phyloP scores from a whole-genome alignment of 2,888 invertebrate genomes.

The Microdon myrmicae region DNA sequence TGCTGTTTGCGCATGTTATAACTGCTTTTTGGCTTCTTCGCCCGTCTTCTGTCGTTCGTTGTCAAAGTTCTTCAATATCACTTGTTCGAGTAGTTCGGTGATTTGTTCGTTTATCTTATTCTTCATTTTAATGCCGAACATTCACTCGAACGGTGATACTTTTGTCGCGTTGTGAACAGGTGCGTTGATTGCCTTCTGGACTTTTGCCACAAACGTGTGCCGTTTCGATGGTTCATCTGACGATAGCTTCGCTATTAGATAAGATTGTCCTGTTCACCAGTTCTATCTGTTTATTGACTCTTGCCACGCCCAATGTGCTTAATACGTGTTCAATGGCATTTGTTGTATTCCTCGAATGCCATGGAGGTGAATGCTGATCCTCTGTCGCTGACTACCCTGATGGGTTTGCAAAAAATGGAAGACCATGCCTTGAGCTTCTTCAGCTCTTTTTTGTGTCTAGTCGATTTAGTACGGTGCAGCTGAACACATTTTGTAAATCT shows the following conservation, averaged over 20 bases:
- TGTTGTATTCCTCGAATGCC: too few relatives aligned
- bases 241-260: neutral
- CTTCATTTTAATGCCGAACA: conserved; percentile 1
- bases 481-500: too few relatives aligned
- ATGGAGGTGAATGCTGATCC: too few relatives aligned
- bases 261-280: neutral
- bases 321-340: too few relatives aligned
- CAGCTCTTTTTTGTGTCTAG: too few relatives aligned
- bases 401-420: too few relatives aligned
- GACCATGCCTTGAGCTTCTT: too few relatives aligned
- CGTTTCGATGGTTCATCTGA: neutral
- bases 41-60: neutral
- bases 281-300: neutral
- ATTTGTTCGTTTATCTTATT: conserved; percentile 1
- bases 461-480: too few relatives aligned
- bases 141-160: neutral
- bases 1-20: too few relatives aligned
- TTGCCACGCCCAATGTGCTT: neutral
- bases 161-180: neutral
- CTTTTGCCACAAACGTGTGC: neutral
- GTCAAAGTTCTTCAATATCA: neutral
- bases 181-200: neutral
- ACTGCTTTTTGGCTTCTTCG: neutral
- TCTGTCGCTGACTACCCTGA: too few relatives aligned
- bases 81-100: neutral